Conservation (phyloP, 35 echinoderm and acorn worm species). For the Patiria miniata region DNA sequence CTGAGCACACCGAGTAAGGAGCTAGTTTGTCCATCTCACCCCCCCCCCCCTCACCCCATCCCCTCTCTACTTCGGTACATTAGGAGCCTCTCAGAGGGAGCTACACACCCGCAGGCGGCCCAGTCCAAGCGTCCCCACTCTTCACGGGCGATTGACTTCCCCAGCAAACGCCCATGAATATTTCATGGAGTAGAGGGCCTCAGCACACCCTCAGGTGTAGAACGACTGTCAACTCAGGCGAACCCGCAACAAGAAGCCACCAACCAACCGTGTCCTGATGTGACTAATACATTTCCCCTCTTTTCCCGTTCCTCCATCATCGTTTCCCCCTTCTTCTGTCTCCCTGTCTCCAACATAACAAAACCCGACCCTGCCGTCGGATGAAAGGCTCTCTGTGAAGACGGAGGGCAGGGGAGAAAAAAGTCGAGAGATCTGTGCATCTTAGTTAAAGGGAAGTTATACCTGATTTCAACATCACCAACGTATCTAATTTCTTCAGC, state of each 20-base stretch:
- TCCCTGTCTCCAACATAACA: not conserved
- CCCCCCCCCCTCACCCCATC: not conserved
- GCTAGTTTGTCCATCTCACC: not conserved
- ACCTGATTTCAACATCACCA: not conserved
- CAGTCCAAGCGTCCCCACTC: constrained; percentile 18
- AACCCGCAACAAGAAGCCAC: constrained; percentile 23
- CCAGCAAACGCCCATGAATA: constrained; percentile 48
- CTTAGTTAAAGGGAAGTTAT: not conserved
- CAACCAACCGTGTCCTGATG: constrained; percentile 6
- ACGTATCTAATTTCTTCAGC: too few species aligned
- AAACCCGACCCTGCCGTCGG: not conserved
- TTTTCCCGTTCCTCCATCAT: constrained; percentile 6
- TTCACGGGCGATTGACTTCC: constrained; percentile 46
- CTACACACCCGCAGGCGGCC: constrained; percentile 4
- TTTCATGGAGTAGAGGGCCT: constrained; percentile 36
- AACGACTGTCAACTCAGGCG: constrained; percentile 33
- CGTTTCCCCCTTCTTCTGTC: not conserved
- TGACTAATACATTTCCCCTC: constrained; percentile 30
- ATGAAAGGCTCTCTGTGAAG: constrained; percentile 16
- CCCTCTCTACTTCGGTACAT: not conserved
- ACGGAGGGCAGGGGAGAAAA: not conserved
- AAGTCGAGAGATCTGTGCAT: not conserved
- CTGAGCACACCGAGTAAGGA: constrained; percentile 13
- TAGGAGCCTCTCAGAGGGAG: not conserved
- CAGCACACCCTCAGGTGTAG: constrained; percentile 33